phyloP scores from a whole-genome alignment of 2,797 vertebrate species.

The Peromyscus attwateri region DNA sequence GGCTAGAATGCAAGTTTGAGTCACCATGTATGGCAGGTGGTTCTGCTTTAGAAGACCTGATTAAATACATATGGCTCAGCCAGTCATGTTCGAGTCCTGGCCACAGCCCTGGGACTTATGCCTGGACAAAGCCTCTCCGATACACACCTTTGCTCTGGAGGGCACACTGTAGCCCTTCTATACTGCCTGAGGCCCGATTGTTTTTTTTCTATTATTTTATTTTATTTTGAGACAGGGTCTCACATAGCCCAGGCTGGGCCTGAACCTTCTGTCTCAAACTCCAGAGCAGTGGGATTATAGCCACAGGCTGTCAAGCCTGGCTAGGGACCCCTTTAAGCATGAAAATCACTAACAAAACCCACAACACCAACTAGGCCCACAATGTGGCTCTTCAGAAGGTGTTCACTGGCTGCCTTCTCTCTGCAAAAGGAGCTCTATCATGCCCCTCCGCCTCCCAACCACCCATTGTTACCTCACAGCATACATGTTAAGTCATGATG shows the following conservation, averaged over 20 bases:
- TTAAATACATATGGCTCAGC: background rate
- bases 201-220: background rate
- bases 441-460: background rate
- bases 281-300: background rate
- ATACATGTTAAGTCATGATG: background rate
- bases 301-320: fast-evolving
- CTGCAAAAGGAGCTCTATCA: background rate
- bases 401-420: background rate
- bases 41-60: background rate
- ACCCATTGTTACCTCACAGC: background rate
- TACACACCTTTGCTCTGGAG: background rate
- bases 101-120: background rate
- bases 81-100: background rate
- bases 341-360: background rate
- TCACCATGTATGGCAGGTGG: background rate
- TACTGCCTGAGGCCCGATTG: too few relatives aligned
- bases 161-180: background rate
- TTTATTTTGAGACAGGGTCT: background rate
- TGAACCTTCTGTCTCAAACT: background rate
- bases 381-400: background rate
- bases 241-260: background rate
- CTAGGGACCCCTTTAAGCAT: background rate
- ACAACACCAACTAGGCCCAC: background rate
- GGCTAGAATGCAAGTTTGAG: background rate
- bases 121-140: too few relatives aligned